A percentile compares a stretch with the other conserved stretches of the same genome.
Evolutionary conservation across 2,888 invertebrate genomes (phyloP).

Genomic region (Phasia obesa): DNA sequence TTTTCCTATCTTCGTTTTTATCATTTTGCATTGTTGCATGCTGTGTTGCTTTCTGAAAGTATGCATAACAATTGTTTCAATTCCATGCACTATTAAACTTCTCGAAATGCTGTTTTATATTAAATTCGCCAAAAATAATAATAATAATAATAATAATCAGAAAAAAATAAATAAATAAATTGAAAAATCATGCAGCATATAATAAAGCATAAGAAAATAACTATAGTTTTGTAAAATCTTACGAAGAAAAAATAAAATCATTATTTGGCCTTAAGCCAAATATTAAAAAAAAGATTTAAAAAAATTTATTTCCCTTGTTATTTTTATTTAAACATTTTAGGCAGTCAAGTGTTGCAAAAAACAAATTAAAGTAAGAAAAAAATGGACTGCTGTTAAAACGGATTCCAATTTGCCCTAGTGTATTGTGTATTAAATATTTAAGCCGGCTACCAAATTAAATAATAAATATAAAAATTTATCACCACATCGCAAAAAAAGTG

Average conservation of each 20-base stretch:
- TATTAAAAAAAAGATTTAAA: conserved; percentile 4
- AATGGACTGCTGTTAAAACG: conserved; percentile 27
- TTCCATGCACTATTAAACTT: conserved; percentile 50
- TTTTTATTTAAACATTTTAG: conserved; percentile 41
- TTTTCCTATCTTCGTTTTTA: not conserved
- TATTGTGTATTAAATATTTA: not conserved
- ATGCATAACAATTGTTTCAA: conserved; percentile 33
- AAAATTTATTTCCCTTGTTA: conserved; percentile 8
- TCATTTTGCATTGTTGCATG: conserved; percentile 11
- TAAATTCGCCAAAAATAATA: conserved; percentile 22
- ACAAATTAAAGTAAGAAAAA: conserved; percentile 42
- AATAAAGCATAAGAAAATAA: conserved; percentile 25
- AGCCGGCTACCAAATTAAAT: conserved; percentile 26
- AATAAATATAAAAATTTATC: conserved; percentile 39
- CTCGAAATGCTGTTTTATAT: conserved; percentile 23
- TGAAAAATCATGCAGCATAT: conserved; percentile 42
- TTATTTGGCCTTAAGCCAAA: conserved; percentile 52
- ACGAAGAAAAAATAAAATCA: conserved; percentile 31
- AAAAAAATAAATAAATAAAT: conserved; percentile 2
- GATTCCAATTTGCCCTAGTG: conserved; percentile 3
- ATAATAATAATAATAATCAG: not conserved
- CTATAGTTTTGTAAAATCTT: not conserved
- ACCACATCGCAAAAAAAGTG: not conserved
- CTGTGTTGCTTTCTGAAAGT: conserved; percentile 16
- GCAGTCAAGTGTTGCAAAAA: conserved; percentile 50